phyloP scores from a whole-genome alignment of 2,113 vertebrate genomes.

The Acinonyx jubatus region DNA sequence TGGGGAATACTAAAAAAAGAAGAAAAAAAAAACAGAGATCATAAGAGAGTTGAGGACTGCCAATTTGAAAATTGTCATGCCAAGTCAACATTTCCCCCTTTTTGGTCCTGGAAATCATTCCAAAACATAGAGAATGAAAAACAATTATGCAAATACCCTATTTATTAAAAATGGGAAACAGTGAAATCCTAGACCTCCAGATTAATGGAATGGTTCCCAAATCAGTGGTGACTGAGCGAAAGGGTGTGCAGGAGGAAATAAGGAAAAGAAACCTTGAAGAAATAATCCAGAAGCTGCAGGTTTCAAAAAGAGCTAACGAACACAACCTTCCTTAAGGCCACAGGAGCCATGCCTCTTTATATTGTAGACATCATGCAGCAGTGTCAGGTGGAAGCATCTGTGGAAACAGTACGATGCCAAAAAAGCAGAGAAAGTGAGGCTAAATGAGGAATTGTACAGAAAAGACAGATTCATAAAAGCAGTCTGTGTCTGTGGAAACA shows the following conservation, averaged over 20 bases:
- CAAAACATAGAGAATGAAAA: not conserved
- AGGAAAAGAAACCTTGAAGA: not conserved
- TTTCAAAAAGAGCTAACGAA: slow-evolving; percentile 1
- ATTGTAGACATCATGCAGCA: not conserved
- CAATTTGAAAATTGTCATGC: not conserved
- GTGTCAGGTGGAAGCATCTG: not conserved
- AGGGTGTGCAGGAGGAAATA: not conserved
- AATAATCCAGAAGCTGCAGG: not conserved
- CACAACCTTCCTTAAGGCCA: not conserved
- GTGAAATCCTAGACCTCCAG: not conserved
- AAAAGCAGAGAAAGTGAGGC: not conserved
- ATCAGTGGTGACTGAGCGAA: not conserved
- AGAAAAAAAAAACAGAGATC: not conserved
- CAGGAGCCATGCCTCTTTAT: not conserved
- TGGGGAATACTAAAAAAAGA: not conserved
- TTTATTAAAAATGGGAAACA: not conserved
- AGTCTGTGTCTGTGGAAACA: not conserved
- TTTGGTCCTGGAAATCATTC: not conserved
- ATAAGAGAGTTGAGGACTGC: not conserved
- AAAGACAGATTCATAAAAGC: not conserved
- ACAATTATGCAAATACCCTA: not conserved
- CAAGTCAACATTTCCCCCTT: not conserved
- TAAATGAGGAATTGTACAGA: not conserved
- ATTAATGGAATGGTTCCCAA: not conserved
- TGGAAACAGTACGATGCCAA: not conserved